phyloP scores from a whole-genome alignment of 2,113 vertebrate genomes.

The Leptobrachium leishanense region DNA sequence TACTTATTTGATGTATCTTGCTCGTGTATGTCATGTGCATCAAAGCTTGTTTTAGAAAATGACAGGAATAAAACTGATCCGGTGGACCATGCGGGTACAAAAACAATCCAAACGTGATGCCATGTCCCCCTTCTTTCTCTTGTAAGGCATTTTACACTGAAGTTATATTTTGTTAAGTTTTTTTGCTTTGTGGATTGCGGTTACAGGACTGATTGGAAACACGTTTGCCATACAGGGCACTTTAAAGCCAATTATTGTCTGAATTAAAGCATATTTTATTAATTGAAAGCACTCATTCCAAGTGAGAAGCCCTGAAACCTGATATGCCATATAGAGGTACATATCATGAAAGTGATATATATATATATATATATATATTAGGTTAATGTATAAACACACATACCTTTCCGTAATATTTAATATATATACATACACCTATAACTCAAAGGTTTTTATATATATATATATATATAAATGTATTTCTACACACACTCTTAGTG shows the following conservation, averaged over 20 bases:
- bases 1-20: not conserved
- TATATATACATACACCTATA: no score
- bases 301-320: not conserved
- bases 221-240: slow-evolving; percentile 25
- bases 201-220: slow-evolving; percentile 33
- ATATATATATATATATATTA: no score
- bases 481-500: no score
- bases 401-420: no score
- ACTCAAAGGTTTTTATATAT: no score
- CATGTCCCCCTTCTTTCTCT: not conserved
- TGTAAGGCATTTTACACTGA: not conserved
- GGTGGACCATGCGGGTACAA: not conserved
- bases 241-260: not conserved
- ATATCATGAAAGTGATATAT: not conserved
- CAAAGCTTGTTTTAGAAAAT: not conserved
- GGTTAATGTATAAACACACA: no score
- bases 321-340: no score
- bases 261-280: slow-evolving; percentile 13
- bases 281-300: slow-evolving; percentile 3
- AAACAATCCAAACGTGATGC: not conserved
- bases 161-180: slow-evolving; percentile 31
- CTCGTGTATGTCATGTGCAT: not conserved
- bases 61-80: not conserved
- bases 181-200: slow-evolving; percentile 40
- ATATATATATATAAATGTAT: no score